These are phyloP conservation scores for Amblyjoppa fuscipennis DNA, from an alignment of 2,888 invertebrate species.

Conservation along the genomic window DNA sequence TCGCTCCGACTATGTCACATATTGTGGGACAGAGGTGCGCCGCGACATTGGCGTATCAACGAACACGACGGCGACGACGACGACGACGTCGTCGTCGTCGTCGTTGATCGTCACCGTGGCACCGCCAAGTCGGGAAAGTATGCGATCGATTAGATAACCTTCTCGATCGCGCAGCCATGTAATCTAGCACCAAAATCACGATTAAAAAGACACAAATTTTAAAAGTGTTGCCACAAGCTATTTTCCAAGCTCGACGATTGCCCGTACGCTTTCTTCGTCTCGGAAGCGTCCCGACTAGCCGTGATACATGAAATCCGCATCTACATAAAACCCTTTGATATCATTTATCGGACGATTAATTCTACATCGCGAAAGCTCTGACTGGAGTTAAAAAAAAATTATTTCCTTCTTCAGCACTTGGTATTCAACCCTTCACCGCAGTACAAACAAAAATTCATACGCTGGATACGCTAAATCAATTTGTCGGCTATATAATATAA, in stretches of 20 bases:
- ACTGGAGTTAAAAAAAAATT: not conserved
- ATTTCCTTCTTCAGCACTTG: not conserved
- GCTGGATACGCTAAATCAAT: too few species aligned
- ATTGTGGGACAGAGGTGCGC: slow-evolving; percentile 64
- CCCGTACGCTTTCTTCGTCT: not conserved
- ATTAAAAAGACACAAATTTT: slow-evolving; percentile 8
- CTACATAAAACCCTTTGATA: not conserved
- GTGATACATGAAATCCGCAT: not conserved
- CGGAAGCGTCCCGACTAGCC: not conserved
- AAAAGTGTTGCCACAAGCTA: not conserved
- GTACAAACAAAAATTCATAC: too few species aligned
- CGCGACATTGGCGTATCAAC: slow-evolving; percentile 67
- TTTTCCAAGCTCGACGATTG: not conserved
- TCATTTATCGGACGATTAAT: not conserved
- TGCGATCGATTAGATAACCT: slow-evolving; percentile 67
- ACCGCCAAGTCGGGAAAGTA: slow-evolving; percentile 65
- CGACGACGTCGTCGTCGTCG: slow-evolving; percentile 31
- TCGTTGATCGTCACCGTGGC: slow-evolving; percentile 62
- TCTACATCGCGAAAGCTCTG: not conserved
- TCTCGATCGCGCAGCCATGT: slow-evolving; percentile 56
- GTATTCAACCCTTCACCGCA: not conserved
- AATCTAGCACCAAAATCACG: slow-evolving; percentile 64
- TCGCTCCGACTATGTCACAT: slow-evolving; percentile 50
- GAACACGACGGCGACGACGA: slow-evolving; percentile 43
- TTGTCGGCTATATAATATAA: too few species aligned